A percentile compares a stretch with the other conserved stretches of the same genome.
Evolutionary conservation across 2,888 invertebrate species (phyloP).

Genomic region (Aphelenchoides bicaudatus): DNA sequence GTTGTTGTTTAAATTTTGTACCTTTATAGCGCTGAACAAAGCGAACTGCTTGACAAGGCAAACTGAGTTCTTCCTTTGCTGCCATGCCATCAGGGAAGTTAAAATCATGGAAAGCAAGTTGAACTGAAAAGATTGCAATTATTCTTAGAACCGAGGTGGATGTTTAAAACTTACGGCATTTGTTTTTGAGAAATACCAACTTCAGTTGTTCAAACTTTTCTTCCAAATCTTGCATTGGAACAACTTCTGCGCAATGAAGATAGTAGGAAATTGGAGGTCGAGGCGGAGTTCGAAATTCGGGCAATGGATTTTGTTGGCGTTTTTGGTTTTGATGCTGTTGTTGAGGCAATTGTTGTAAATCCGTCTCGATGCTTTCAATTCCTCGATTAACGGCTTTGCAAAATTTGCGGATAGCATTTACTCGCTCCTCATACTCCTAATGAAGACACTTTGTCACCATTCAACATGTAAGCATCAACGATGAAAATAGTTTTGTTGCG

Average conservation of each 20-base stretch:
- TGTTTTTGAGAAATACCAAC: neutral
- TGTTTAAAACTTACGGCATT: too few species aligned
- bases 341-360: neutral
- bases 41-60: conserved; percentile 4
- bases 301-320: too few species aligned
- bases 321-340: neutral
- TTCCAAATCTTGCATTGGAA: neutral
- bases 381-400: conserved; percentile 30
- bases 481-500: conserved; percentile 38
- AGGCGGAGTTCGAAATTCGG: too few species aligned
- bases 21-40: conserved; percentile 1
- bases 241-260: neutral
- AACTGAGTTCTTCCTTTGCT: neutral
- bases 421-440: conserved; percentile 38
- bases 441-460: conserved; percentile 49
- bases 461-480: conserved; percentile 50
- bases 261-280: neutral
- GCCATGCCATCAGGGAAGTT: neutral
- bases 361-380: too few species aligned
- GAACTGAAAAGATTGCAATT: too few species aligned
- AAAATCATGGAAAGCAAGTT: neutral
- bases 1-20: neutral
- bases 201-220: neutral
- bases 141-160: too few species aligned
- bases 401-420: conserved; percentile 46